These are phyloP conservation scores for Schizothorax lantsangensis DNA, from an alignment of 2,797 vertebrate genomes.

Conservation along the genomic window DNA sequence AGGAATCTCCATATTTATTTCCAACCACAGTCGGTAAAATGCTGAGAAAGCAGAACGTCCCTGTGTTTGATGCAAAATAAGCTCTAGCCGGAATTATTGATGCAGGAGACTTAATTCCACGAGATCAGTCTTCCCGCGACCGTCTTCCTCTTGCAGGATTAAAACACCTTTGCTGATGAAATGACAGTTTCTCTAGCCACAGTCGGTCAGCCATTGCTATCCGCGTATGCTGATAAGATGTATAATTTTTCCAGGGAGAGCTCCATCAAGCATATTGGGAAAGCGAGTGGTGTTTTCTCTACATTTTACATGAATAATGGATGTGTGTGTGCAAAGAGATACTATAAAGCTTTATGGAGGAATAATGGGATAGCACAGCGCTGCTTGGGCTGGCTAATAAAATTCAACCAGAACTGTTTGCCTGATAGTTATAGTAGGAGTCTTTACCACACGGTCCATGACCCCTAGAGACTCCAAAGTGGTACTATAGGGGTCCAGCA, in stretches of 20 bases:
- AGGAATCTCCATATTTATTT: conserved; percentile 57
- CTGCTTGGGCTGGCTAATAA: conserved; percentile 8
- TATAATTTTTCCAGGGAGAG: conserved; percentile 69
- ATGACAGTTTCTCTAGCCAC: conserved; percentile 63
- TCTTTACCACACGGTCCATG: not conserved
- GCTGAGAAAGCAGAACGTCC: conserved; percentile 61
- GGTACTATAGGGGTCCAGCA: not conserved
- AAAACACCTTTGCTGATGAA: conserved; percentile 68
- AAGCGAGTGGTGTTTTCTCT: conserved; percentile 56
- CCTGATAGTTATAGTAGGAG: not conserved
- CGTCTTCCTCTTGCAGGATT: conserved; percentile 38
- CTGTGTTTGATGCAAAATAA: conserved; percentile 60
- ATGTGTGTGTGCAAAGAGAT: conserved; percentile 19
- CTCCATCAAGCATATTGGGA: conserved; percentile 63
- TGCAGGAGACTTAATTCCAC: conserved; percentile 59
- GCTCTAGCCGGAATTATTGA: conserved; percentile 58
- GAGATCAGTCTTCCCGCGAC: conserved; percentile 55
- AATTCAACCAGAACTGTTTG: conserved; percentile 26
- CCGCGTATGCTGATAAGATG: conserved; percentile 63
- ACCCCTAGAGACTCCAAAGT: not conserved
- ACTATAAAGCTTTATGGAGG: conserved; percentile 34
- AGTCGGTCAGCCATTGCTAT: conserved; percentile 68
- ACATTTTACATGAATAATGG: conserved; percentile 46
- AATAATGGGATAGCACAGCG: conserved; percentile 18
- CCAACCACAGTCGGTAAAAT: conserved; percentile 53